Evolutionary conservation across 2,113 vertebrate species (phyloP), one percentile per base, ranked within the genome.

Genomic region (Tragelaphus buxtoni): DNA sequence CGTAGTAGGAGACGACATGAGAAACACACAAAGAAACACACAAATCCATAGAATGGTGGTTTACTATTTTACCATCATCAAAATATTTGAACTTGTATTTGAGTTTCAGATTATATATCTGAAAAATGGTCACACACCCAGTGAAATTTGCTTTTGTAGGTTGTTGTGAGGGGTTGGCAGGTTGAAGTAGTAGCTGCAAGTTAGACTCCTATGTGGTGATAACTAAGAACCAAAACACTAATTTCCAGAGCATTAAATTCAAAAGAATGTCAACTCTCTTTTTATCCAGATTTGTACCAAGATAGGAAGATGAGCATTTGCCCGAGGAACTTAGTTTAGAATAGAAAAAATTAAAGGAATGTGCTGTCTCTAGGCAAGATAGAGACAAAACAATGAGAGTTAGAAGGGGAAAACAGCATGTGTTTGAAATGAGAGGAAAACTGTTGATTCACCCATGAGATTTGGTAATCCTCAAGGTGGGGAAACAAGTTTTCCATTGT

Each of bases 181-280:
- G 3, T 3, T 88, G 51, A 3, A 17, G 4, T 5, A 9, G 14
- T 32, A 11, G 22, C 8, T n/a, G 4, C 5, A 55, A 28, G 1
- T 22, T 51, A 18, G 12, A 56, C 3, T 58, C n/a, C 10, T 9
- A 17, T 16, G 47, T 7, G 1, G 7, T 7, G 22, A 53, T 5
- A 55, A 51, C 10, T 56, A 69, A 74, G 79, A 86, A 39, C 6
- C 53, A n/a, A 47, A 83, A 32, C 9, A 72, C 0, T 45, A 28
- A 72, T 51, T 85, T 45, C 8, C 32, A 60, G 69, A 39, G 28
- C 9, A 53, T 0, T 60, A 35, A 60, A 18, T 13, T 14, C 16
- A 81, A 92, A 61, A 74, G 3, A 8, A 2, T 20, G n/a, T 3
- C 49, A 35, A n/a, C 2, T 0, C 2, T 88, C 24, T 18, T 35